phyloP scores from a whole-genome alignment of 2,888 invertebrate genomes.

The Synanthedon andrenaeformis region DNA sequence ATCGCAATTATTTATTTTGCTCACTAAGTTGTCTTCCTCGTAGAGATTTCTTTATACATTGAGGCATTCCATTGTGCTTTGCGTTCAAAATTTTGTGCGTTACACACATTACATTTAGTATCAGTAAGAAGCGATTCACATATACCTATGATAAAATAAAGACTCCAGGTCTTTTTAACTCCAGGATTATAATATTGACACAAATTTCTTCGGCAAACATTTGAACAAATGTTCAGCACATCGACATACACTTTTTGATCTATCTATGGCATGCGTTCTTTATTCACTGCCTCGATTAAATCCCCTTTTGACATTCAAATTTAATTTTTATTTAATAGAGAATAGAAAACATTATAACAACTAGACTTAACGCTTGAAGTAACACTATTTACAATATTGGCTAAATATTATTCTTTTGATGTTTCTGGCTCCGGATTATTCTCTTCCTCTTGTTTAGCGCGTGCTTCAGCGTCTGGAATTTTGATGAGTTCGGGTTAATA shows the following conservation, averaged over 20 bases:
- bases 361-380: slow-evolving; percentile 52
- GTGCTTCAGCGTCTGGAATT: slow-evolving; percentile 67
- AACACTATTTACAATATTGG: slow-evolving; percentile 64
- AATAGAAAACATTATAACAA: slow-evolving; percentile 53
- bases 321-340: slow-evolving; percentile 38
- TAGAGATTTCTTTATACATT: slow-evolving; percentile 46
- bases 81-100: slow-evolving; percentile 42
- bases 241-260: too few species aligned
- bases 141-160: too few species aligned
- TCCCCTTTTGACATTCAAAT: neutral
- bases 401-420: slow-evolving; percentile 67
- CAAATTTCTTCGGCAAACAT: too few species aligned
- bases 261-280: too few species aligned
- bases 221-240: too few species aligned
- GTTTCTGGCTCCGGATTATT: slow-evolving; percentile 33
- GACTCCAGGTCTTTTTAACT: too few species aligned
- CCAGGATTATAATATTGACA: too few species aligned
- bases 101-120: slow-evolving; percentile 22
- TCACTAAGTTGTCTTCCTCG: slow-evolving; percentile 67
- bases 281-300: too few species aligned
- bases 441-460: slow-evolving; percentile 62
- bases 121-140: neutral
- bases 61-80: slow-evolving; percentile 43
- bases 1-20: slow-evolving; percentile 26
- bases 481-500: neutral